Percentiles rank a stretch among this genome's conserved stretches.
These are phyloP conservation scores for Drosophila nigritarsus DNA, from an alignment of 2,888 invertebrate species.

Conservation along the genomic window DNA sequence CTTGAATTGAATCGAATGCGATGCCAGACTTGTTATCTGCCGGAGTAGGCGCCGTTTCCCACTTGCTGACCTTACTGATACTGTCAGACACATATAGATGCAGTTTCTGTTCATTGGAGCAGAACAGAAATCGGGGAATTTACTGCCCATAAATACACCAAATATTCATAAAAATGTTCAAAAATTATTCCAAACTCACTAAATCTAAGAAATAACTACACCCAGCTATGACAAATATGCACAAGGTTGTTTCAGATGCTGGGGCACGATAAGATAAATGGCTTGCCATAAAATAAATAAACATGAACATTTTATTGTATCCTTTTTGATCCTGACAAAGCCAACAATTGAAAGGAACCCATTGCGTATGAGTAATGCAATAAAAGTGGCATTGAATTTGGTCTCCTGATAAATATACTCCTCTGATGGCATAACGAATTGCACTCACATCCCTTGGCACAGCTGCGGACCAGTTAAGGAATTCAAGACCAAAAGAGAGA, in stretches of 20 bases:
- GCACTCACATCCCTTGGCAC: constrained; percentile 36
- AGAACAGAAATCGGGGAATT: background rate
- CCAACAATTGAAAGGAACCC: background rate
- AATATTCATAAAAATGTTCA: background rate
- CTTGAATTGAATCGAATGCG: constrained; percentile 46
- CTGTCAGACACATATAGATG: background rate
- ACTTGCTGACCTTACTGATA: constrained; percentile 49
- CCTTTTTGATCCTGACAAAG: background rate
- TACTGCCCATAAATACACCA: constrained; percentile 5
- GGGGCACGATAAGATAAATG: constrained; percentile 21
- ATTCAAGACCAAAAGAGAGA: constrained; percentile 21
- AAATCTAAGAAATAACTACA: background rate
- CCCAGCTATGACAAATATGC: constrained; percentile 10
- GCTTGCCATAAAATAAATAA: constrained; percentile 4
- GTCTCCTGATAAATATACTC: constrained; percentile 18
- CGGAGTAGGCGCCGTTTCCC: constrained; percentile 1
- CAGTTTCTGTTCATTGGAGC: background rate
- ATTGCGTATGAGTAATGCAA: constrained; percentile 14
- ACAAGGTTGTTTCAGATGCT: constrained; percentile 27
- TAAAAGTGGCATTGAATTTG: background rate
- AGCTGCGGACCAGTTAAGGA: constrained; percentile 19
- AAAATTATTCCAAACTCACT: background rate
- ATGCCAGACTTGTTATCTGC: constrained; percentile 36
- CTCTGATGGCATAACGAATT: constrained; percentile 44
- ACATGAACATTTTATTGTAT: background rate